Evolutionary conservation across 2,888 invertebrate genomes (phyloP).

Genomic region (Drosophila neotestacea): DNA sequence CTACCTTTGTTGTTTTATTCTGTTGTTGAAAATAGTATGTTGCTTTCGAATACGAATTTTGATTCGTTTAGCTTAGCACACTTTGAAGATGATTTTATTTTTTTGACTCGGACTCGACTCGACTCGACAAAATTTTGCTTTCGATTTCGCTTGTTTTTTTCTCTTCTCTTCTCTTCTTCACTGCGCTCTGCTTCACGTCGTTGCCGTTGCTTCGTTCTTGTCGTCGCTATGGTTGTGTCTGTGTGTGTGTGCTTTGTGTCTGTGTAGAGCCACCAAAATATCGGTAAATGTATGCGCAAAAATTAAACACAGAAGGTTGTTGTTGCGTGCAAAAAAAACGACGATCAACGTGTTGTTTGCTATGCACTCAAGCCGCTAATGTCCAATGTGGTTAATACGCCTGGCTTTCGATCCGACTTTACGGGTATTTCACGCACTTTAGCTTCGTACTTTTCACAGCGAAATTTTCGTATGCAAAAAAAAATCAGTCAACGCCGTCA

Average conservation of each 20-base stretch:
- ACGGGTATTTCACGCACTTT: constrained; percentile 60
- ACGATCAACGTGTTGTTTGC: constrained; percentile 70
- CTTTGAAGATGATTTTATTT: constrained; percentile 14
- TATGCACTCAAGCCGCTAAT: constrained; percentile 43
- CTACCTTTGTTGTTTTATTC: constrained; percentile 23
- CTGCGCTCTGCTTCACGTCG: constrained; percentile 49
- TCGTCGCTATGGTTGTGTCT: constrained; percentile 34
- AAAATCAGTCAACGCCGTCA: constrained; percentile 53
- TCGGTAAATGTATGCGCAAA: constrained; percentile 69
- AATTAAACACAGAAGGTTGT: constrained; percentile 49
- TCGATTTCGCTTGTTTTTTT: constrained; percentile 62
- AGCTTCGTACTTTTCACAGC: constrained; percentile 49
- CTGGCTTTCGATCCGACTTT: constrained; percentile 38
- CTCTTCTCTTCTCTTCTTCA: constrained; percentile 38
- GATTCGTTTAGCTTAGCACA: constrained; percentile 33
- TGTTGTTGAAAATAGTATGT: constrained; percentile 6
- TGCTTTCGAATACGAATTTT: constrained; percentile 10
- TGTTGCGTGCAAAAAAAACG: constrained; percentile 59
- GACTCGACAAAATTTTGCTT: constrained; percentile 37
- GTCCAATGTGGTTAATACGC: constrained; percentile 37
- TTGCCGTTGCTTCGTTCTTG: constrained; percentile 46
- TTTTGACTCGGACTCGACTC: constrained; percentile 37
- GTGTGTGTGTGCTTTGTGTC: constrained; percentile 21
- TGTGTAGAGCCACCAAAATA: constrained; percentile 64
- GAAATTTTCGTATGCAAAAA: constrained; percentile 66